These are phyloP conservation scores for Heliangelus exortis DNA, from an alignment of 2,797 vertebrate species.

Conservation along the genomic window DNA sequence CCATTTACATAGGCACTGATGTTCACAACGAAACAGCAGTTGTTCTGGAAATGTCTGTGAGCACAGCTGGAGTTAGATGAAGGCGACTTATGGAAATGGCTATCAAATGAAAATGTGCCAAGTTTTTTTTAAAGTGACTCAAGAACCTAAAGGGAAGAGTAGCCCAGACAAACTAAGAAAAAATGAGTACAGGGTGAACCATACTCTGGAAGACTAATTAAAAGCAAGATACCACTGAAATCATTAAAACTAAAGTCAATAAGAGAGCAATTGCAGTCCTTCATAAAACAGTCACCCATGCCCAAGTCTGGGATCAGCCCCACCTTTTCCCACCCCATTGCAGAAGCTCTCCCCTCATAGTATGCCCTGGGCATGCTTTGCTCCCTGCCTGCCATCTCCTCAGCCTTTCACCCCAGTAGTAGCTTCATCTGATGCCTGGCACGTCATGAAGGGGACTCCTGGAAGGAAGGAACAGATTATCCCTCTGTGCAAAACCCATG, in stretches of 20 bases:
- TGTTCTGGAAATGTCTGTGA: background rate
- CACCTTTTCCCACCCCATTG: background rate
- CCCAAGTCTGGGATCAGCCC: background rate
- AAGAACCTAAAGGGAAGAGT: background rate
- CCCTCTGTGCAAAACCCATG: background rate
- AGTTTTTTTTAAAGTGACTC: conserved; percentile 20
- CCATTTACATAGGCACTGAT: background rate
- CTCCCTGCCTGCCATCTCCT: background rate
- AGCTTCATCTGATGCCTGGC: background rate
- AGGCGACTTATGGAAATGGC: background rate
- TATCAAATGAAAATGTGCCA: background rate
- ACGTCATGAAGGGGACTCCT: background rate
- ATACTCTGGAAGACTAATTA: background rate
- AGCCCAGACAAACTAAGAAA: background rate
- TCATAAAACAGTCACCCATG: background rate
- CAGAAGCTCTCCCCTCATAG: background rate
- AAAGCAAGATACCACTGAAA: background rate
- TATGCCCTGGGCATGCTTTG: no score
- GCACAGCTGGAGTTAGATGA: background rate
- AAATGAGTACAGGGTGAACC: background rate
- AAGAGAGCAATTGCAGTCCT: background rate
- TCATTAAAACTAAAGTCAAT: background rate
- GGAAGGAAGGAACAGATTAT: background rate
- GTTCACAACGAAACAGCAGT: background rate
- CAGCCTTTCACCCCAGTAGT: background rate